Percentiles rank a stretch among this genome's conserved stretches.
Conservation (phyloP, 35 echinoderm and acorn worm species). For the Hemicentrotus pulcherrimus region DNA sequence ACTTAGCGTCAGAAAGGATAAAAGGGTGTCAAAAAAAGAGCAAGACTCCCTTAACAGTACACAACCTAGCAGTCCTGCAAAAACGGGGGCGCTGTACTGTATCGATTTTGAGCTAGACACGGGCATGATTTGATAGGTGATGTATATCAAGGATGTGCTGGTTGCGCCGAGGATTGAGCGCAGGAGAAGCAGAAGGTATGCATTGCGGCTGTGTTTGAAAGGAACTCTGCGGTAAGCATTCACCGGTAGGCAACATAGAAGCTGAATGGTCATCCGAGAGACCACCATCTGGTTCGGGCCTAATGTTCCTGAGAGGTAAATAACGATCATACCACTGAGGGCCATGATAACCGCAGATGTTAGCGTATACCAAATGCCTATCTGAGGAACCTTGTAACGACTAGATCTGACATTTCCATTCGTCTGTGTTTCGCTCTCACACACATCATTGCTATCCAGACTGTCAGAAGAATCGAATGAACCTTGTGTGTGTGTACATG, state of each 20-base stretch:
- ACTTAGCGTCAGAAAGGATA: neutral
- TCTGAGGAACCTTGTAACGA: neutral
- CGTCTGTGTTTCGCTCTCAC: neutral
- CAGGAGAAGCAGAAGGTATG: neutral
- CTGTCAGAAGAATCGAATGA: neutral
- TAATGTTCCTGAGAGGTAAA: neutral
- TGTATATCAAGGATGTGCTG: neutral
- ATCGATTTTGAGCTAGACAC: constrained; percentile 7
- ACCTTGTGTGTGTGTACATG: neutral
- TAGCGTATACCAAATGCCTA: neutral
- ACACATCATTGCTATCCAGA: neutral
- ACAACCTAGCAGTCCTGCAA: neutral
- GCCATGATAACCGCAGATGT: neutral
- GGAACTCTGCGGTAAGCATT: neutral
- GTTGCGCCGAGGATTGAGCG: constrained; percentile 8
- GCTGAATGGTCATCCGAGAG: neutral
- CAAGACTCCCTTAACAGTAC: neutral
- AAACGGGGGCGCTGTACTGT: constrained; percentile 17
- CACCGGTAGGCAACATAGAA: neutral
- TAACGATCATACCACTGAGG: neutral
- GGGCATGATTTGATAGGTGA: constrained; percentile 43
- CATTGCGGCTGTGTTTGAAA: neutral
- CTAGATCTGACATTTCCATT: neutral
- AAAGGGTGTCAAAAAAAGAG: constrained; percentile 11
- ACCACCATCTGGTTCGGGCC: neutral